Evolutionary conservation across 2,888 invertebrate genomes (phyloP), one percentile per base, ranked within the genome.

Genomic region (Mythimna vitellina): DNA sequence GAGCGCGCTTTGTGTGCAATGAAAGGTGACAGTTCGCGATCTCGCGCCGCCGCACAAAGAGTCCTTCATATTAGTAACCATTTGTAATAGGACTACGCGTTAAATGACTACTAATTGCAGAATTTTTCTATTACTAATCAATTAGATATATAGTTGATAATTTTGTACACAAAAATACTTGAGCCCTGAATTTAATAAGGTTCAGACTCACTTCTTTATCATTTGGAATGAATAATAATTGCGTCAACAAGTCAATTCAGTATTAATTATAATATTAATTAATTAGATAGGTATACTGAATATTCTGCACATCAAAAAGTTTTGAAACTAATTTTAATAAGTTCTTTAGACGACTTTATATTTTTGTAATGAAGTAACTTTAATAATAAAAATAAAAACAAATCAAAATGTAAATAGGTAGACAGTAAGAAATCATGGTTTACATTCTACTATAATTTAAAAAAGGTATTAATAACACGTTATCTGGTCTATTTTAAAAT

Each of bases 1-100:
- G 73, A 83, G 65, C 73, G 63, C 73, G 74, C 82, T 56, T 81
- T 84, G 82, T 84, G 66, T 71, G 60, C 69, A 71, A 71, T 83
- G 61, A 84, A 75, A 79, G 80, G 74, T 78, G 81, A 80, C 77
- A 84, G 82, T 70, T 80, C 70, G 76, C 65, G 65, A 53, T 60
- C 65, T 80, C 73, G 46, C 78, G 64, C 51, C 68, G 35, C 12
- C 7, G 56, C 32, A 81, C 69, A 82, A 60, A 65, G 57, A 62
- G 49, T 70, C 54, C 69, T 71, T 78, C 78, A 58, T 81, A 61
- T 22, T 49, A n/a, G 20, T 69, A 69, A 70, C 46, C 54, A 68
- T 70, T 56, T 56, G 42, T 72, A 73, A 83, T 84, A 81, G 12
- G 32, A 35, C 6, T 25, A 63, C 69, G 53, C 70, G 12, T 61